A percentile compares a stretch with the other conserved stretches of the same genome.
Evolutionary conservation across 1,140 invertebrate genomes (phyloP).

Genomic region (Babylonia areolata): DNA sequence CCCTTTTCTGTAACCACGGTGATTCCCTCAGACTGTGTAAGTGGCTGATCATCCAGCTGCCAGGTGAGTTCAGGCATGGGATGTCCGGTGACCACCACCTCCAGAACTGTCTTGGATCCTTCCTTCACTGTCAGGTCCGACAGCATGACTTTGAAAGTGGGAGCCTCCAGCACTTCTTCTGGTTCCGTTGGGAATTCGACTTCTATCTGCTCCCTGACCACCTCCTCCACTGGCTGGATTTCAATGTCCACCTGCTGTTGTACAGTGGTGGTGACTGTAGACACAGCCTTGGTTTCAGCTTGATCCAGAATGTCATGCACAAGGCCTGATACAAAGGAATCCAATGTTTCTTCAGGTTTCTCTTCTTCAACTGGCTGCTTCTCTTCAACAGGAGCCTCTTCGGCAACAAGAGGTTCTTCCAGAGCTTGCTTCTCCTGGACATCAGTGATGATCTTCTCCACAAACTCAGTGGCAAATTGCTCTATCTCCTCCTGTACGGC

Average conservation of each 20-base stretch:
- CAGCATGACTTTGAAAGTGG: conserved; percentile 67
- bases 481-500: conserved; percentile 41
- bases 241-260: conserved; percentile 42
- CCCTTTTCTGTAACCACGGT: conserved; percentile 64
- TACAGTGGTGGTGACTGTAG: conserved; percentile 32
- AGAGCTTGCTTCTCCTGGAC: conserved; percentile 43
- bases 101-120: conserved; percentile 60
- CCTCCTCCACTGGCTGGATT: conserved; percentile 10
- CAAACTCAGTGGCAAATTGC: conserved; percentile 49
- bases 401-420: conserved; percentile 43
- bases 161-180: conserved; percentile 57
- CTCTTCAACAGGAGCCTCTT: conserved; percentile 31
- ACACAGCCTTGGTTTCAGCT: conserved; percentile 46
- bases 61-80: conserved; percentile 69
- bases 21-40: conserved; percentile 66
- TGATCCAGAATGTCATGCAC: conserved; percentile 50
- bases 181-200: conserved; percentile 25
- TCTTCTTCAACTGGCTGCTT: conserved; percentile 43
- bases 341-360: conserved; percentile 48
- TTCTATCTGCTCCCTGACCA: conserved; percentile 38
- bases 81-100: conserved; percentile 64
- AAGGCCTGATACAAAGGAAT: conserved; percentile 48
- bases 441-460: conserved; percentile 48
- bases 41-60: conserved; percentile 70
- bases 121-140: conserved; percentile 70